phyloP scores from a whole-genome alignment of 2,888 invertebrate genomes.

The Pammene aurita region DNA sequence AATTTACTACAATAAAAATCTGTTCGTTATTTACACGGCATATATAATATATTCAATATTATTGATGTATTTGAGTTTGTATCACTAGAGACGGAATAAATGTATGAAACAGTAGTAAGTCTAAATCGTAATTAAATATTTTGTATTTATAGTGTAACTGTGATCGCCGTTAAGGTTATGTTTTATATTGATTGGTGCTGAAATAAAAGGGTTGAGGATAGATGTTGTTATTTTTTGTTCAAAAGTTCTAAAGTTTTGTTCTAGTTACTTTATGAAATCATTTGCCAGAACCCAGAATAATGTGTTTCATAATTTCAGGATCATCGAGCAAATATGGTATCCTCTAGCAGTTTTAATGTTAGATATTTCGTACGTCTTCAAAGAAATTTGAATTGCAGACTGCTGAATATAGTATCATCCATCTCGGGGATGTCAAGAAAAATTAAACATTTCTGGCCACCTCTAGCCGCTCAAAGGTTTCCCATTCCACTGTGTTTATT shows the following conservation, averaged over 20 bases:
- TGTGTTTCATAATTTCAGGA: too few species aligned
- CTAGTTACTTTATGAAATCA: too few species aligned
- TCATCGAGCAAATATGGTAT: too few species aligned
- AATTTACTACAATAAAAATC: neutral
- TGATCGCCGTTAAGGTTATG: slow-evolving; percentile 72
- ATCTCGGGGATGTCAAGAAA: too few species aligned
- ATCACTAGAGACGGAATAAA: slow-evolving; percentile 2
- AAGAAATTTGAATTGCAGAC: too few species aligned
- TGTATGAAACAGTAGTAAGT: neutral
- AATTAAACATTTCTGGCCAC: too few species aligned
- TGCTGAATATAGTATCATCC: too few species aligned
- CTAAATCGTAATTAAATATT: slow-evolving; percentile 2
- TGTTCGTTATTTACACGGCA: neutral
- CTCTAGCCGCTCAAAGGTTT: too few species aligned
- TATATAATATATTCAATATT: neutral
- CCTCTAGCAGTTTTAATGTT: too few species aligned
- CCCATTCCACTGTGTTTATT: too few species aligned
- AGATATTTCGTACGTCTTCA: too few species aligned
- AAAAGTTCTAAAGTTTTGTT: neutral
- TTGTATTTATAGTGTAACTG: slow-evolving; percentile 55
- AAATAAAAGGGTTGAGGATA: slow-evolving; percentile 76
- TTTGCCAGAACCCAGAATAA: too few species aligned
- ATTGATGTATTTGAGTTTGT: slow-evolving; percentile 1
- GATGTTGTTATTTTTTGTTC: slow-evolving; percentile 45
- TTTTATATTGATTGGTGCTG: slow-evolving; percentile 68